Conservation (phyloP, 2,888 invertebrate species). For the Physocephala rufipes region DNA sequence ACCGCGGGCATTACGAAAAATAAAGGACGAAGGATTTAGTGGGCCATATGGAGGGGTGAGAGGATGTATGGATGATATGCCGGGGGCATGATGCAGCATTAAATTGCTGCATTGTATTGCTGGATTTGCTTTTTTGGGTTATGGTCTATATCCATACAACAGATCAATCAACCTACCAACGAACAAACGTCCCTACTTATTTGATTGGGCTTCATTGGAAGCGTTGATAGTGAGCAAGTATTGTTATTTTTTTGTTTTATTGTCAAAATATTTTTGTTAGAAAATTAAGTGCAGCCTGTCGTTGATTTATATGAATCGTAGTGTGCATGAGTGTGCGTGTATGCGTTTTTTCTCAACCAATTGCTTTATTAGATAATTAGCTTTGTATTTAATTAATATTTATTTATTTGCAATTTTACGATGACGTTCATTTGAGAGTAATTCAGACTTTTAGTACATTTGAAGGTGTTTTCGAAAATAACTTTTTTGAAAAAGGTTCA, state of each 20-base stretch:
- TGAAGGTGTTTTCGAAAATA: too few species aligned
- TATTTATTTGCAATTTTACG: too few species aligned
- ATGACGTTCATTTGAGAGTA: too few species aligned
- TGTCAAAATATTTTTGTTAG: conserved; percentile 62
- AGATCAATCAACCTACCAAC: too few species aligned
- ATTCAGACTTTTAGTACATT: too few species aligned
- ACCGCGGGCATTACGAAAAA: conserved; percentile 39
- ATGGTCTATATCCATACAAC: too few species aligned
- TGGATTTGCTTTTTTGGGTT: conserved; percentile 39
- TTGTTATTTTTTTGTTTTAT: conserved; percentile 50
- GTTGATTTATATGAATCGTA: conserved; percentile 5
- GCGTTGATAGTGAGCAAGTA: conserved; percentile 30
- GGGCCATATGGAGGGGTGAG: conserved; percentile 41
- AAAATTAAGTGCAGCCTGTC: conserved; percentile 47
- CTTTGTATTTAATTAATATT: too few species aligned
- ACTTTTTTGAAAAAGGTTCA: too few species aligned
- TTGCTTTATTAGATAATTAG: too few species aligned
- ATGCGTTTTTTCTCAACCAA: too few species aligned
- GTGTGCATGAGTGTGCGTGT: background rate
- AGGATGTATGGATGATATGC: conserved; percentile 41
- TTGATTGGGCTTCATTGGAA: conserved; percentile 42
- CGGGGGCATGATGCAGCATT: conserved; percentile 64
- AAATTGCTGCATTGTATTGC: conserved; percentile 63
- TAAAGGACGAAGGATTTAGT: conserved; percentile 31
- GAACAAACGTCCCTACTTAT: conserved; percentile 37